These are phyloP conservation scores for Pristionchus exspectatus DNA, from an alignment of 2,888 invertebrate genomes.

Conservation along the genomic window DNA sequence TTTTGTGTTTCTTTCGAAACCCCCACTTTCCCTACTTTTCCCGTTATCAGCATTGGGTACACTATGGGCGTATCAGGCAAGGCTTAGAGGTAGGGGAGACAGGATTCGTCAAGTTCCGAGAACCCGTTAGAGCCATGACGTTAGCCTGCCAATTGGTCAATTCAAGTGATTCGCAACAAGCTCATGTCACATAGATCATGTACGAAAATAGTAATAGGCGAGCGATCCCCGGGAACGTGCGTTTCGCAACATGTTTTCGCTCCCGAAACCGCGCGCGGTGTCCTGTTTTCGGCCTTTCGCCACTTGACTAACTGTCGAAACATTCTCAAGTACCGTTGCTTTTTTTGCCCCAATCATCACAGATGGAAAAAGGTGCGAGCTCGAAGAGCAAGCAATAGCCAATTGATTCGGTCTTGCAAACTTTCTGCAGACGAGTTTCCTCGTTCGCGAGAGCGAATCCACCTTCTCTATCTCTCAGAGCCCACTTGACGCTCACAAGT, in stretches of 20 bases:
- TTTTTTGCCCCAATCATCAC: constrained; percentile 3
- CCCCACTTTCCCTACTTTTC: background rate
- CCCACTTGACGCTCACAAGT: background rate
- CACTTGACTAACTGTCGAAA: constrained; percentile 24
- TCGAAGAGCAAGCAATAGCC: background rate
- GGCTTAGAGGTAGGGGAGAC: too few relatives aligned
- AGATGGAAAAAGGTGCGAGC: constrained; percentile 8
- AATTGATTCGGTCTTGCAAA: background rate
- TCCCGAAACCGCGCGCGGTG: background rate
- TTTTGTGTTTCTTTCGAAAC: background rate
- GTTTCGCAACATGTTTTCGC: background rate
- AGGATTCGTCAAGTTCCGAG: too few relatives aligned
- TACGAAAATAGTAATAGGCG: background rate
- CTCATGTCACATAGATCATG: background rate
- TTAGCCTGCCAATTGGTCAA: too few relatives aligned
- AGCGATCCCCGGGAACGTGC: background rate
- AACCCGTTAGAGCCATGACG: too few relatives aligned
- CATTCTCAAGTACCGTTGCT: constrained; percentile 38
- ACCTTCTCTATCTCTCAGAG: too few relatives aligned
- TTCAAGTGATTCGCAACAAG: too few relatives aligned
- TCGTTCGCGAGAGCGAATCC: background rate
- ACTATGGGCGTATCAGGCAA: background rate
- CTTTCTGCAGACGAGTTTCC: constrained; percentile 14
- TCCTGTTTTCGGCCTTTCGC: background rate
- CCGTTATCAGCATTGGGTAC: background rate